Base-by-base conservation (phyloP, 1,140 invertebrate species). In the Lepidurus couesii region DNA sequence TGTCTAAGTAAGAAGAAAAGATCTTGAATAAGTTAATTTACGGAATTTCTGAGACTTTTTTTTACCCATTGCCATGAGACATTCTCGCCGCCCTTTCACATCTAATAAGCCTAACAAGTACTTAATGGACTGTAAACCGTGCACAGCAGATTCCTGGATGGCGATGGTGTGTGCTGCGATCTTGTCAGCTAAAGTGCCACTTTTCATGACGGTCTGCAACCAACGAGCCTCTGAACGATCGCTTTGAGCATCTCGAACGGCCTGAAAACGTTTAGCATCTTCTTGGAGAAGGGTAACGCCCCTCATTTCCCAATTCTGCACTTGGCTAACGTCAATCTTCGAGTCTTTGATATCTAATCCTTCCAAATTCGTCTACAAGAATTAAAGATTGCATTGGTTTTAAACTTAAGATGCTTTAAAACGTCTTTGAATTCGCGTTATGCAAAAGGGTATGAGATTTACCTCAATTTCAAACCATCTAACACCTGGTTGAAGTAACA, bases 71-170 rank as follows among this genome's bases (percentile, higher is more conserved):
- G 87, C 45, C 90, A 65, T 65, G 53, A 65, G 86, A 78, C 90
- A 92, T 81, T 92, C 90, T 83, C 93, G 91, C 82, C 92, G 93
- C 82, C 92, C 94, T 75, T 93, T 92, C 44, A 92, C 90, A 86
- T 92, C 92, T 0, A 95, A 90, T 89, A 93, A 91, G 75, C 87
- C 88, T 16, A 97, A 87, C 1, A 98, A 84, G 82, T 88, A 89
- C 75, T 89, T 89, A 8, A 98, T 82, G 75, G 90, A 89, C 24
- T 86, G 82, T 7, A 97, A 83, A 84, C 93, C 94, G 84, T 93
- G 91, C 42, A 96, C 86, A 1, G 95, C 92, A 82, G 92, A 92
- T 82, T 96, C 91, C 87, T 97, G 92, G 78, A 97, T 90, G 21
- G 92, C 84, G 9, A 97, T 85, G 42, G 92, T 92, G 74, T 90